phyloP scores from a whole-genome alignment of 1,140 invertebrate genomes.

The Microplitis mediator region DNA sequence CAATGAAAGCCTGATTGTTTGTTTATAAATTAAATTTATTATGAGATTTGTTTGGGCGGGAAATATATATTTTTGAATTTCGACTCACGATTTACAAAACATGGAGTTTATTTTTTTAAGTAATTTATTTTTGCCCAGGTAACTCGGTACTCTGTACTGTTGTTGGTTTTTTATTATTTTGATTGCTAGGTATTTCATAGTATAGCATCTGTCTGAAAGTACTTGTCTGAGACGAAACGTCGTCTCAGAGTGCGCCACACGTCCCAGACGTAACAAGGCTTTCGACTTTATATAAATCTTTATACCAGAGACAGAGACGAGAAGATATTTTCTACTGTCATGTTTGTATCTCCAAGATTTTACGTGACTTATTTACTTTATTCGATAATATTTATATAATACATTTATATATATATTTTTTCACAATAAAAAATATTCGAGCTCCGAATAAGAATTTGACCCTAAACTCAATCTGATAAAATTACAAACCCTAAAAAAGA shows the following conservation, averaged over 20 bases:
- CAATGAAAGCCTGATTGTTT: too few relatives aligned
- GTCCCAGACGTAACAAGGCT: slow-evolving; percentile 30
- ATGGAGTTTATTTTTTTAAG: too few relatives aligned
- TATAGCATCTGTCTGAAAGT: not conserved
- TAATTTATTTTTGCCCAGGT: too few relatives aligned
- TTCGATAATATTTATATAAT: not conserved
- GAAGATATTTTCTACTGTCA: not conserved
- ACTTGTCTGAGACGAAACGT: not conserved
- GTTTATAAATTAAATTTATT: too few relatives aligned
- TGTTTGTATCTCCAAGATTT: not conserved
- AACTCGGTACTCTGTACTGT: too few relatives aligned
- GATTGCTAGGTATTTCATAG: not conserved
- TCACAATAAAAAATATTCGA: too few relatives aligned
- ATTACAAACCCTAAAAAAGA: too few relatives aligned
- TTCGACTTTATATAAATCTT: slow-evolving; percentile 27
- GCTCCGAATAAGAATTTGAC: too few relatives aligned
- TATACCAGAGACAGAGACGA: not conserved
- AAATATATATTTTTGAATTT: too few relatives aligned
- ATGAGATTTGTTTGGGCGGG: too few relatives aligned
- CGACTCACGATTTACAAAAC: too few relatives aligned
- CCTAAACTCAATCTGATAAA: too few relatives aligned
- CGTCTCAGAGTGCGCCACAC: slow-evolving; percentile 23
- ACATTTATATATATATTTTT: not conserved
- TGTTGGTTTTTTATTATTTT: not conserved
- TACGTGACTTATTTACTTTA: not conserved